phyloP scores from a whole-genome alignment of 1,140 invertebrate species.

The Saccostrea echinata region DNA sequence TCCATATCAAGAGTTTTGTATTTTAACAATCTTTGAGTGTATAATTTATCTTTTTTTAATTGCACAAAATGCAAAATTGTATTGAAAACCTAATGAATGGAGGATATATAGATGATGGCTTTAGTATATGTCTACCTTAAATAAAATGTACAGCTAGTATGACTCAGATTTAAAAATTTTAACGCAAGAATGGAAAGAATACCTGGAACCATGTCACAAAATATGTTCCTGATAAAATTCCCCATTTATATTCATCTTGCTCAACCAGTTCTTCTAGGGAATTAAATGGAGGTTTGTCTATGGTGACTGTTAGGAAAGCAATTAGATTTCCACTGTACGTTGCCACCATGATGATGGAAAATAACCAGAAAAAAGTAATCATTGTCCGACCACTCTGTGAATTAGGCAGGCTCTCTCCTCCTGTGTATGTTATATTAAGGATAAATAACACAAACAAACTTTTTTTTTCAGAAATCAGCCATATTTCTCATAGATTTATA shows the following conservation, averaged over 20 bases:
- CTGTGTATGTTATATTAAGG: slow-evolving; percentile 1
- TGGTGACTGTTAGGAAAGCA: slow-evolving; percentile 66
- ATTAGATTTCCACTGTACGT: slow-evolving; percentile 71
- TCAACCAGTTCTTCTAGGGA: slow-evolving; percentile 63
- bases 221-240: slow-evolving; percentile 58
- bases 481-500: no score
- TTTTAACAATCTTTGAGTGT: no score
- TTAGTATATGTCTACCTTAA: no score
- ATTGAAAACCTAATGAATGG: no score
- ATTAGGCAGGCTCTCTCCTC: slow-evolving; percentile 53
- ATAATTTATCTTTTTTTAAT: no score
- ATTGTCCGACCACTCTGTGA: slow-evolving; percentile 62
- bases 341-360: slow-evolving; percentile 65
- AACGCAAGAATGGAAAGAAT: background rate
- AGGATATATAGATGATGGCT: no score
- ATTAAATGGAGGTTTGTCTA: slow-evolving; percentile 63
- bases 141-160: no score
- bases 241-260: slow-evolving; percentile 61
- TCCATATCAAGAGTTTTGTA: no score
- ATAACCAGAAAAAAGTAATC: slow-evolving; percentile 67
- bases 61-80: no score
- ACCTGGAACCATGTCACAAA: slow-evolving; percentile 42
- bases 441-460: no score
- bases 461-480: no score
- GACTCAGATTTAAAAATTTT: no score